These are phyloP conservation scores for Elephantulus edwardii DNA, from an alignment of 2,113 vertebrate species.

Conservation along the genomic window DNA sequence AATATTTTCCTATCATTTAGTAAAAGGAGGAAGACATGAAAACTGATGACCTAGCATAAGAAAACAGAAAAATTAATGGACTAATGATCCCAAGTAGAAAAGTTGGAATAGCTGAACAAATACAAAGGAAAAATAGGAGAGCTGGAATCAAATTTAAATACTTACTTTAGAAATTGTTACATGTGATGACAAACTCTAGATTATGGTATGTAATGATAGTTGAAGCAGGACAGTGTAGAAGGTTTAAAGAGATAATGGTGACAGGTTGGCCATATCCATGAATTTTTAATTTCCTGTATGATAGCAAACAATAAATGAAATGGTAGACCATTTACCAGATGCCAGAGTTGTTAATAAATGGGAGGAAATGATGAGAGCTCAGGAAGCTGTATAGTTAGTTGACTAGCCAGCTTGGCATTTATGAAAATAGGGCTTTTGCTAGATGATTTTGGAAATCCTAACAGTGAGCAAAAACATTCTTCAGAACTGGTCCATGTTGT, in stretches of 20 bases:
- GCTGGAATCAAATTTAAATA: not conserved
- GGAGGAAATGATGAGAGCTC: not conserved
- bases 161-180: not conserved
- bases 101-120: not conserved
- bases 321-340: not conserved
- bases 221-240: not conserved
- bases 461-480: not conserved
- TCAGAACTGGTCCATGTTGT: not conserved
- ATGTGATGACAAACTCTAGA: not conserved
- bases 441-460: not conserved
- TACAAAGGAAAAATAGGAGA: not conserved
- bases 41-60: not conserved
- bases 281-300: not conserved
- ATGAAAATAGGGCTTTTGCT: not conserved
- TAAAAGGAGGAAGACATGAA: not conserved
- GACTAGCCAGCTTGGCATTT: not conserved
- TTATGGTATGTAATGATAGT: not conserved
- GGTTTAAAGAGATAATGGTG: not conserved
- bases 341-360: not conserved
- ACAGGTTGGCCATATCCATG: not conserved
- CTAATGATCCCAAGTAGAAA: not conserved
- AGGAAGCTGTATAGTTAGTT: not conserved
- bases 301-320: not conserved
- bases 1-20: slow-evolving; percentile 26
- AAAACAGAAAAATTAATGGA: not conserved